Percentiles rank a stretch among this genome's conserved stretches.
These are phyloP conservation scores for Aphidius colemani DNA, from an alignment of 2,888 invertebrate species.

Conservation along the genomic window DNA sequence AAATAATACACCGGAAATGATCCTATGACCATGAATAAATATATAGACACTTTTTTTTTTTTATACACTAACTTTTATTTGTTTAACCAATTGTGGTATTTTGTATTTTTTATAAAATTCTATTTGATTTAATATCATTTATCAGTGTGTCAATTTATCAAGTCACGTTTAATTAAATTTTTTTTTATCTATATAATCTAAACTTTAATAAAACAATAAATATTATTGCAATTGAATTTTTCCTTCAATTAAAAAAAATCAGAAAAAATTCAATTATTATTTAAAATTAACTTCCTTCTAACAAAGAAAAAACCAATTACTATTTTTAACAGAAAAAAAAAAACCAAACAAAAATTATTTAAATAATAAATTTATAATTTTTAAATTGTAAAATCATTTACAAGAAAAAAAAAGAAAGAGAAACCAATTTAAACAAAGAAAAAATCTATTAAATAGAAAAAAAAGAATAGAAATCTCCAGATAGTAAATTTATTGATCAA, in stretches of 20 bases:
- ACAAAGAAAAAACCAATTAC: no score
- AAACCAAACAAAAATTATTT: background rate
- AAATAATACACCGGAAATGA: slow-evolving; percentile 4
- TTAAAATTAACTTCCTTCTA: no score
- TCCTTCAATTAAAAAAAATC: no score
- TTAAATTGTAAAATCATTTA: background rate
- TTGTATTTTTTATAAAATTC: background rate
- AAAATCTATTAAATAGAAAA: background rate
- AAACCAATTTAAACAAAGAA: background rate
- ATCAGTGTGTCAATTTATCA: background rate
- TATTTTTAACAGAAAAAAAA: no score
- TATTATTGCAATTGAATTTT: no score
- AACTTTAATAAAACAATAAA: background rate
- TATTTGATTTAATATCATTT: slow-evolving; percentile 1
- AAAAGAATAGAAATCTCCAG: background rate
- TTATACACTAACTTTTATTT: background rate
- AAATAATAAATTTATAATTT: no score
- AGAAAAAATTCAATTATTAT: no score
- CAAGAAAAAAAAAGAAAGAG: background rate
- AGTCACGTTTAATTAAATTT: slow-evolving; percentile 2
- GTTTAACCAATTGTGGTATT: slow-evolving; percentile 10
- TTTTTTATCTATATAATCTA: background rate
- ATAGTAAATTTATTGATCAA: background rate
- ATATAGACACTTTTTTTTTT: background rate
- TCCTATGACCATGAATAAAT: slow-evolving; percentile 12